Percentiles rank a stretch among this genome's conserved stretches.
Conservation (phyloP, 2,113 vertebrate species). For the Sterna hirundo region DNA sequence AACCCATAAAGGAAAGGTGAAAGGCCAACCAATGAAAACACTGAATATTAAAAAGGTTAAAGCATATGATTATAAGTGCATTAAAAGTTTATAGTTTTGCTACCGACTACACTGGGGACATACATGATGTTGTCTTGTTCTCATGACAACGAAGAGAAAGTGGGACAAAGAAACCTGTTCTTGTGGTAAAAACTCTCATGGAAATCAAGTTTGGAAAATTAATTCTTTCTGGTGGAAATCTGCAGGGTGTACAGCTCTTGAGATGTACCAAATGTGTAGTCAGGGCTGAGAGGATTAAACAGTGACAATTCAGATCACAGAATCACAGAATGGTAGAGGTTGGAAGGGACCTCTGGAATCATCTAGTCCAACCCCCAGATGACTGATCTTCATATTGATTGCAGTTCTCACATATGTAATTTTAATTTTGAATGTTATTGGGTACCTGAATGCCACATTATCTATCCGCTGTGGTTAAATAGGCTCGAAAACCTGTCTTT, state of each 20-base stretch:
- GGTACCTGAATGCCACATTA: not conserved
- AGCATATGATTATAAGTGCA: not conserved
- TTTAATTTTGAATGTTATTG: not conserved
- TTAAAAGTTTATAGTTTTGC: not conserved
- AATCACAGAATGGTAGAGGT: too few species aligned
- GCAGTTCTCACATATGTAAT: not conserved
- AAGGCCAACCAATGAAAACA: constrained; percentile 23
- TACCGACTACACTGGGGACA: not conserved
- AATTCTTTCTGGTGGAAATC: not conserved
- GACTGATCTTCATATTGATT: not conserved
- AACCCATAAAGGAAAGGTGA: not conserved
- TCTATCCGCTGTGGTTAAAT: not conserved
- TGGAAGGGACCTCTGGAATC: too few species aligned
- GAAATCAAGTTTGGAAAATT: not conserved
- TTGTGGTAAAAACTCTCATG: not conserved
- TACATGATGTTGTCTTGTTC: not conserved
- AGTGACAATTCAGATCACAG: not conserved
- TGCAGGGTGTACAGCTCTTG: not conserved
- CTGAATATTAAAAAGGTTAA: constrained; percentile 44
- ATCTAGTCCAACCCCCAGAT: too few species aligned
- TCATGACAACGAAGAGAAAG: not conserved
- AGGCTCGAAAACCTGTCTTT: not conserved
- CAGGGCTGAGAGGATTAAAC: not conserved
- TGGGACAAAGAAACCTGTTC: not conserved
- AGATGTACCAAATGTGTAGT: not conserved